Base-by-base conservation (phyloP, 2,888 invertebrate genomes). In the Marronus borbonicus region DNA sequence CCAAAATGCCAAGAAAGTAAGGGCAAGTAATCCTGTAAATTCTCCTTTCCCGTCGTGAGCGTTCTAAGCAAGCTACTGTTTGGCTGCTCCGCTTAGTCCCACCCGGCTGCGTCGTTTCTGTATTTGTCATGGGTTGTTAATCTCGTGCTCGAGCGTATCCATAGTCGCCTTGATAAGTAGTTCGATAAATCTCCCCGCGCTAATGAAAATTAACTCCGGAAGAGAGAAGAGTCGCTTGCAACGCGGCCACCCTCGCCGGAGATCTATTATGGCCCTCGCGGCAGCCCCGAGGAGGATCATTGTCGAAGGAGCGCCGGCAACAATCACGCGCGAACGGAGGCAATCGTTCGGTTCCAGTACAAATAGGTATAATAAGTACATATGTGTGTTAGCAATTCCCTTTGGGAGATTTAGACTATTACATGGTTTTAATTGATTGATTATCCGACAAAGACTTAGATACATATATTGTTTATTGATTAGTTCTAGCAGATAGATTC, bases 181-280 rank as follows among this genome's bases (percentile, higher is more conserved):
- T 77, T 78, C 80, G 80, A 82, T 83, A 83, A 83, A 83, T 83
- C 82, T 83, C 81, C 78, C 82, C 74, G 78, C 81, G 78, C 82
- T 83, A 83, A 83, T 83, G 83, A 83, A 83, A 83, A 83, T 83
- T 82, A 83, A 83, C 83, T 81, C 80, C 80, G 79, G 72, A 74
- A 74, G 60, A 74, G 72, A 58, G 72, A 74, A 60, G 72, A 74
- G 72, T 44, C 72, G 60, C 55, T 60, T 60, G 55, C 55, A 58
- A 44, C 44, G 55, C 55, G 60, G 78, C 77, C 76, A 76, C 78
- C 76, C 78, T 76, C 81, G 72, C 79, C 62, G 60, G 55, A 55
- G 55, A 77, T 49, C 70, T 64, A 74, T 74, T 62, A 74, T 49
- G 72, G 70, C 36, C 70, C 70, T 70, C 49, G 55, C 44, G 44